These are phyloP conservation scores for Seriola rivoliana DNA, from an alignment of 2,113 vertebrate species.

Conservation along the genomic window DNA sequence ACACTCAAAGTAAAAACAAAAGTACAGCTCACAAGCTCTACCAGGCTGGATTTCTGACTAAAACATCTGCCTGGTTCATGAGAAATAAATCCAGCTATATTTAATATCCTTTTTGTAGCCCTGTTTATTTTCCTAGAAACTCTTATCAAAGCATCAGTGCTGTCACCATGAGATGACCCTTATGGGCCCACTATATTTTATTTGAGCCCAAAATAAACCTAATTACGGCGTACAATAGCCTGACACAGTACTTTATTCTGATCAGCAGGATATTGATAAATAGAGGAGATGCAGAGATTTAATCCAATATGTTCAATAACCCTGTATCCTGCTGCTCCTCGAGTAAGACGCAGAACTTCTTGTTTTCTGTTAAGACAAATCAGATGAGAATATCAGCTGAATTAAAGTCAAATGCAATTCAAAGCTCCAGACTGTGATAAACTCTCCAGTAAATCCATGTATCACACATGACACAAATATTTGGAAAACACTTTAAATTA, in stretches of 20 bases:
- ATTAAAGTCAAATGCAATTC: no score
- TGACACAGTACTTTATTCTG: conserved; percentile 25
- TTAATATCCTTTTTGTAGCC: conserved; percentile 28
- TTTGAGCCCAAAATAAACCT: conserved; percentile 51
- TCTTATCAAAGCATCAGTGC: conserved; percentile 37
- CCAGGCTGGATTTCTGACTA: not conserved
- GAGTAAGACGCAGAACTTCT: conserved; percentile 8
- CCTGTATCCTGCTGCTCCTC: not conserved
- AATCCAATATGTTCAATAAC: conserved; percentile 2
- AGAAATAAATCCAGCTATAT: conserved; percentile 31
- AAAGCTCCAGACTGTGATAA: conserved; percentile 23
- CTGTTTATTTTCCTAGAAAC: conserved; percentile 43
- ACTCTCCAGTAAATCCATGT: conserved; percentile 30
- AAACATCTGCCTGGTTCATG: conserved; percentile 26
- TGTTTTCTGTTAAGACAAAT: not conserved
- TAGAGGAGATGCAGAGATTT: conserved; percentile 18
- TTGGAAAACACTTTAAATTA: conserved; percentile 46
- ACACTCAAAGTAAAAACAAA: not conserved
- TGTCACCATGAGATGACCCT: conserved; percentile 49
- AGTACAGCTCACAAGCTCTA: not conserved
- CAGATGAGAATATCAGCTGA: not conserved
- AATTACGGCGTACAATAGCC: conserved; percentile 23
- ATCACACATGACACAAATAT: conserved; percentile 37
- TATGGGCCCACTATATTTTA: conserved; percentile 11
- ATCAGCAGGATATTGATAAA: conserved; percentile 20